phyloP scores from a whole-genome alignment of 92 coral and sea anemone genomes.

The Hydrozoanthus gracilis region DNA sequence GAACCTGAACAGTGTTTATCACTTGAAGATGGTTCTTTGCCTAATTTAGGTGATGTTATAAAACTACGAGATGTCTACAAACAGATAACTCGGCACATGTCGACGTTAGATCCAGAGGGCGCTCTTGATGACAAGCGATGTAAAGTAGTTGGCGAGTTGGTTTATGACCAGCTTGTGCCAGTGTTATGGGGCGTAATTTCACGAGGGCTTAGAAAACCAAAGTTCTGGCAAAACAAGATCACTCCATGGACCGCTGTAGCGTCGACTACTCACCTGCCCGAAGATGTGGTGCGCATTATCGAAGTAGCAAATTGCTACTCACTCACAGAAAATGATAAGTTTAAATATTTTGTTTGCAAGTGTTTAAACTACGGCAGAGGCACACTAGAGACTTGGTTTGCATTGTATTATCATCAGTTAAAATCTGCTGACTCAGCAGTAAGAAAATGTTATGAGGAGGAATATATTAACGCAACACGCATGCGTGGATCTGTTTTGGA shows the following conservation, averaged over 20 bases:
- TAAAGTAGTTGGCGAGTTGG: conserved; percentile 32
- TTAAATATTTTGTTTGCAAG: conserved; percentile 31
- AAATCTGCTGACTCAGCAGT: conserved; percentile 6
- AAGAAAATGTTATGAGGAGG: conserved; percentile 29
- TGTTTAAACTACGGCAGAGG: conserved; percentile 32
- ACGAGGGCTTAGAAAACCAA: conserved; percentile 10
- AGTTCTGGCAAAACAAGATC: conserved; percentile 32
- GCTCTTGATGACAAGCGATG: conserved; percentile 31
- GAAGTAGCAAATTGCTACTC: conserved; percentile 30
- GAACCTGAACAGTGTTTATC: not conserved
- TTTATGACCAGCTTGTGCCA: conserved; percentile 30
- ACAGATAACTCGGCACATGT: conserved; percentile 41
- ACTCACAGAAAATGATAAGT: conserved; percentile 26
- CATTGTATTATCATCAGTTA: conserved; percentile 13
- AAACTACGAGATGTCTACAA: conserved; percentile 2
- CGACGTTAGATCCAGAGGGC: conserved; percentile 13
- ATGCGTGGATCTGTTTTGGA: conserved; percentile 24
- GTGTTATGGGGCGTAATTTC: conserved; percentile 15
- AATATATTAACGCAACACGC: not conserved
- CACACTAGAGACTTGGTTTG: conserved; percentile 17
- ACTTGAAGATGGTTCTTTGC: not conserved
- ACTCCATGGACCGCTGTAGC: conserved; percentile 30
- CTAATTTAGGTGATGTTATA: not conserved
- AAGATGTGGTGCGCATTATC: not conserved
- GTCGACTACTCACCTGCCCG: not conserved